Evolutionary conservation across 2,113 vertebrate genomes (phyloP).

Genomic region (Myiozetetes cayanensis): DNA sequence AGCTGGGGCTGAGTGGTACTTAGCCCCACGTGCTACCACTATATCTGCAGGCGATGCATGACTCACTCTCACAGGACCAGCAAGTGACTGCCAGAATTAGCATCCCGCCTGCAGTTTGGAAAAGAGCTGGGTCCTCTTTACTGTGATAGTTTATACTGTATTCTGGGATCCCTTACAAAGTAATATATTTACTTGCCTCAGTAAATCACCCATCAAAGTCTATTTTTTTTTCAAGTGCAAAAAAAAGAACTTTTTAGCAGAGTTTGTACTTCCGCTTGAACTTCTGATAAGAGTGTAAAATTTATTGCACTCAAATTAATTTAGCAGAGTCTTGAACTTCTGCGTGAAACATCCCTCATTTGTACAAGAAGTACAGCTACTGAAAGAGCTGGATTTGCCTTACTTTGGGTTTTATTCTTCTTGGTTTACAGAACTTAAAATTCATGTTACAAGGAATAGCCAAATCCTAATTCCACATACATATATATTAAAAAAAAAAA

Average conservation of each 20-base stretch:
- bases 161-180: neutral
- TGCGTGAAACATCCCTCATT: too few relatives aligned
- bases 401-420: neutral
- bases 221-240: neutral
- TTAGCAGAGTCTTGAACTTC: neutral
- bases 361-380: neutral
- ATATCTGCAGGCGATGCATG: neutral
- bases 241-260: neutral
- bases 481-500: neutral
- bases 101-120: neutral
- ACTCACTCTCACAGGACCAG: conserved; percentile 29
- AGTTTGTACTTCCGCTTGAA: neutral
- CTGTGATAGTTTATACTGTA: neutral
- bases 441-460: neutral
- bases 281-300: neutral
- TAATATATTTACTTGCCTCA: neutral
- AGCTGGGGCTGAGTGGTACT: neutral
- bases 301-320: neutral
- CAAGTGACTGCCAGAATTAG: neutral
- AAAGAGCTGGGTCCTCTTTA: neutral
- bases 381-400: neutral
- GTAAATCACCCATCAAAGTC: neutral
- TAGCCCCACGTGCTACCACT: neutral
- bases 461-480: neutral
- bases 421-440: conserved; percentile 8